phyloP scores from a whole-genome alignment of 2,888 invertebrate genomes.

The Thyatira batis region DNA sequence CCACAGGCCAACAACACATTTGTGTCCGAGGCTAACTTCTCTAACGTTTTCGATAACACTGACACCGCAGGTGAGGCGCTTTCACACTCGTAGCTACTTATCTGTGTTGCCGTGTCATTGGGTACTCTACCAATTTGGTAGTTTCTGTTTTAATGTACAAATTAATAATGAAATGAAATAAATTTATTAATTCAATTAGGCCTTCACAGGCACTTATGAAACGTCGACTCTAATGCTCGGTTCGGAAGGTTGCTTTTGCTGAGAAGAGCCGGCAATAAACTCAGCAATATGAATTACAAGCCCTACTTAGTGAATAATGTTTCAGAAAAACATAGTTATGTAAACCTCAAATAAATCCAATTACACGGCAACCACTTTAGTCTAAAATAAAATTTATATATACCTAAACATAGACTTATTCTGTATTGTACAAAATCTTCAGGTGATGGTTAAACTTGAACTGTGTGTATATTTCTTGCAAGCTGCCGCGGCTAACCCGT shows the following conservation, averaged over 20 bases:
- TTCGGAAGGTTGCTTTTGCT: no score
- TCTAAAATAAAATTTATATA: not conserved
- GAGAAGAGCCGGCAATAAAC: no score
- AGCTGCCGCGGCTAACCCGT: conserved; percentile 85
- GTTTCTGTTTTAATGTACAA: not conserved
- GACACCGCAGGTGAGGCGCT: conserved; percentile 85
- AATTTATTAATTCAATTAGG: no score
- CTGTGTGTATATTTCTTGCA: conserved; percentile 54
- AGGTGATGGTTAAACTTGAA: conserved; percentile 28
- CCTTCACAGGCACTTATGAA: no score
- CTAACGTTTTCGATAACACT: conserved; percentile 91
- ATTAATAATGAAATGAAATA: not conserved
- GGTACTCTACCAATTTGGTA: conserved; percentile 6
- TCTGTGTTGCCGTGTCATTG: conserved; percentile 31
- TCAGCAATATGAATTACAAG: no score
- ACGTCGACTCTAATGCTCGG: no score
- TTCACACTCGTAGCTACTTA: conserved; percentile 34
- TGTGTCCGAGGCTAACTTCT: conserved; percentile 94
- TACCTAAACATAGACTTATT: conserved; percentile 16
- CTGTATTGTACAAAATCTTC: conserved; percentile 26
- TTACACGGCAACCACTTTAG: conserved; percentile 13
- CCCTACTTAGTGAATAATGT: no score
- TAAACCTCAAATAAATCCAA: conserved; percentile 4
- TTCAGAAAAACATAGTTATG: no score
- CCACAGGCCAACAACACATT: conserved; percentile 77